Evolutionary conservation across 2,888 invertebrate genomes (phyloP).

Genomic region (Tinea trinotella): DNA sequence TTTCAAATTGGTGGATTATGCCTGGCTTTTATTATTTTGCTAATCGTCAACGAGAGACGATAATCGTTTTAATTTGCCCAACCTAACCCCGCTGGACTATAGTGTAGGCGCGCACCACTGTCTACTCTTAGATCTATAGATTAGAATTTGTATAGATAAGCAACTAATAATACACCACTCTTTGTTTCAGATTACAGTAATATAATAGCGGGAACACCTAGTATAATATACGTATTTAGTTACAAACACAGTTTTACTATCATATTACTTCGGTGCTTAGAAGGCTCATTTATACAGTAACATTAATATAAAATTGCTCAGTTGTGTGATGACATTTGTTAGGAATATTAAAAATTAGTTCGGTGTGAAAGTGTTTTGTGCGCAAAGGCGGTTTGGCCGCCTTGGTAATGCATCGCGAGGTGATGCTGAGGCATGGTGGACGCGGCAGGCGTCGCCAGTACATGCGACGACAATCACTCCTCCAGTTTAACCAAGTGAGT

Average conservation of each 20-base stretch:
- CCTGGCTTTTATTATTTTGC: too few species aligned
- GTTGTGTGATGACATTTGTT: not conserved
- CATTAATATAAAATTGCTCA: not conserved
- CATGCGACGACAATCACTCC: constrained; percentile 54
- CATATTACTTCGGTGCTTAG: not conserved
- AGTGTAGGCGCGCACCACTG: too few species aligned
- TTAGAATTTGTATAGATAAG: too few species aligned
- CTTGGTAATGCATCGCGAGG: constrained; percentile 56
- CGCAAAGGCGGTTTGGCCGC: constrained; percentile 2
- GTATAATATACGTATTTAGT: not conserved
- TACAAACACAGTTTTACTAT: not conserved
- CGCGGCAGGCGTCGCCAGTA: constrained; percentile 68
- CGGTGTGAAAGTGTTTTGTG: not conserved
- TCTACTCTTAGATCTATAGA: too few species aligned
- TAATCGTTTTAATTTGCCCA: too few species aligned
- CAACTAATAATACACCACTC: too few species aligned
- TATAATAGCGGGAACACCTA: not conserved
- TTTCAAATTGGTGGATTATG: too few species aligned
- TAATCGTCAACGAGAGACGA: too few species aligned
- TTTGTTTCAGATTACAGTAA: constrained; percentile 10
- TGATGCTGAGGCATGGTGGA: constrained; percentile 72
- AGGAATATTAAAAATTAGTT: not conserved
- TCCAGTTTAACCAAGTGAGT: constrained; percentile 64
- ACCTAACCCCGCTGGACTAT: too few species aligned
- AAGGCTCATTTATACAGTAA: not conserved